Percentiles rank a stretch among this genome's conserved stretches.
phyloP scores from a whole-genome alignment of 2,797 vertebrate genomes.

The Perodicticus potto region DNA sequence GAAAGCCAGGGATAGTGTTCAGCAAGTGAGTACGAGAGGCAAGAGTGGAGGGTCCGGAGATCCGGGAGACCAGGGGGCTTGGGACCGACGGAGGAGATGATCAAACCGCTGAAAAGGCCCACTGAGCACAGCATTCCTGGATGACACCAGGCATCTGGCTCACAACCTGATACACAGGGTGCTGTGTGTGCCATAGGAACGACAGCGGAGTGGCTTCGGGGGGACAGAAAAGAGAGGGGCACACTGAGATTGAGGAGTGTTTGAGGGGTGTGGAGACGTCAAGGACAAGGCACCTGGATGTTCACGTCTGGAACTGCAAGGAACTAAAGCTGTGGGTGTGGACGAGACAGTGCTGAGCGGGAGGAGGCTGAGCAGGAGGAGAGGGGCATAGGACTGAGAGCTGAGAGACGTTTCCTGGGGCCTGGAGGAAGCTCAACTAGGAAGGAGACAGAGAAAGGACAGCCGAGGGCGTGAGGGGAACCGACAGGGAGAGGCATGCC shows the following conservation, averaged over 20 bases:
- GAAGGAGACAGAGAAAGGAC: neutral
- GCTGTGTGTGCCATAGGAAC: neutral
- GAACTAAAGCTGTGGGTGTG: neutral
- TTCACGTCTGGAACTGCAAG: neutral
- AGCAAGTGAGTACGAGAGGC: neutral
- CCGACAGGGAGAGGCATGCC: neutral
- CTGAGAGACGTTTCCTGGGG: neutral
- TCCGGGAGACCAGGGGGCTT: neutral
- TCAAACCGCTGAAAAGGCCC: too few species aligned
- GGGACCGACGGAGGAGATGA: too few species aligned
- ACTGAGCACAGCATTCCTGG: fast-evolving
- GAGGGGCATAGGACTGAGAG: neutral
- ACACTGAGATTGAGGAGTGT: neutral
- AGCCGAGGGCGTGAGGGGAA: too few species aligned
- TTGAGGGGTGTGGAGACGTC: neutral
- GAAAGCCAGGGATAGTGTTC: neutral
- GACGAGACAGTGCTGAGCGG: too few species aligned
- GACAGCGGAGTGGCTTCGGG: neutral
- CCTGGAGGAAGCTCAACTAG: neutral
- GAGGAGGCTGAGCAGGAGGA: too few species aligned
- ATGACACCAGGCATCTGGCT: neutral
- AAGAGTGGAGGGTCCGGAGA: neutral
- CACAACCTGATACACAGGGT: too few species aligned
- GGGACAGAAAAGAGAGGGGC: neutral
- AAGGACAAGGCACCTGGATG: neutral